Conservation (phyloP, 2,888 invertebrate genomes). For the Cistogaster globosa region DNA sequence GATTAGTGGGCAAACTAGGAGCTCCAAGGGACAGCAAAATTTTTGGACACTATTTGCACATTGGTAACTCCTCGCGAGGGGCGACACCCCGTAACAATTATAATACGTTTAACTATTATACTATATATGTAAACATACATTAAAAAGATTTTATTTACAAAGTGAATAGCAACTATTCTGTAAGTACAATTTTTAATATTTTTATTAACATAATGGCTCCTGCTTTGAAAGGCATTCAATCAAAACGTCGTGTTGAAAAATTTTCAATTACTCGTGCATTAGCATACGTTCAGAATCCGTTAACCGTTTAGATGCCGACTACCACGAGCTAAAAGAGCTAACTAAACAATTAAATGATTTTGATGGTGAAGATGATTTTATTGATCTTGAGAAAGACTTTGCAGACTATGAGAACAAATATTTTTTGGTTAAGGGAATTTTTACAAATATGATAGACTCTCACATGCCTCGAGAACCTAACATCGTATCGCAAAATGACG, state of each 20-base stretch:
- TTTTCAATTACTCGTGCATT: too few species aligned
- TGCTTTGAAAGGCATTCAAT: too few species aligned
- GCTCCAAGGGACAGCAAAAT: conserved; percentile 3
- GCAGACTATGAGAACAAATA: conserved; percentile 33
- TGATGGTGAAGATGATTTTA: too few species aligned
- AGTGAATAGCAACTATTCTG: background rate
- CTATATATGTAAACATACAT: too few species aligned
- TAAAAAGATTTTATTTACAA: too few species aligned
- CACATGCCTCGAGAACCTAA: too few species aligned
- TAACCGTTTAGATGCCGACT: background rate
- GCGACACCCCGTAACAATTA: too few species aligned
- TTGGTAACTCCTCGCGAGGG: too few species aligned
- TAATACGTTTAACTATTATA: too few species aligned
- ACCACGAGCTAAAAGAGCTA: background rate
- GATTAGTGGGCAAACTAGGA: conserved; percentile 7
- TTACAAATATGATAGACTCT: too few species aligned
- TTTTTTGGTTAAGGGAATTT: conserved; percentile 11
- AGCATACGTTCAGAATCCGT: conserved; percentile 8
- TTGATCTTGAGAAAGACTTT: conserved; percentile 32
- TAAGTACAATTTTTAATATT: conserved; percentile 20
- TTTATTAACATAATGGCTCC: background rate
- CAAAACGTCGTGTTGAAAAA: too few species aligned
- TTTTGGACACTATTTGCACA: conserved; percentile 8
- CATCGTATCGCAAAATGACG: conserved; percentile 1
- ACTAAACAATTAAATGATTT: conserved; percentile 20